A percentile compares a stretch with the other conserved stretches of the same genome.
Evolutionary conservation across 2,888 invertebrate species (phyloP).

Genomic region (Yponomeuta plumbellus): DNA sequence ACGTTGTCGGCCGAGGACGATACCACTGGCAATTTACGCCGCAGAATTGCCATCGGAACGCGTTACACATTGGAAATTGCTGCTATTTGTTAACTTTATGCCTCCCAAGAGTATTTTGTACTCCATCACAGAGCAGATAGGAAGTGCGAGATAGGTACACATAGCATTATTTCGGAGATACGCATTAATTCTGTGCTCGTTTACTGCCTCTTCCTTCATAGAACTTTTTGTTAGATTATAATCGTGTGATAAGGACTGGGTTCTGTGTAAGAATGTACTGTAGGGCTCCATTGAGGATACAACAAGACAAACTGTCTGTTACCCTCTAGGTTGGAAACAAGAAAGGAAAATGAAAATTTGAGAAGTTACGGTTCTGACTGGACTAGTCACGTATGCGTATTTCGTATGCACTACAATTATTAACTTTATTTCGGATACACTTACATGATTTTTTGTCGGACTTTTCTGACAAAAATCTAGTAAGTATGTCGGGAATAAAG

Average conservation of each 20-base stretch:
- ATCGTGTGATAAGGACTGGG: not conserved
- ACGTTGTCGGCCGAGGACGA: not conserved
- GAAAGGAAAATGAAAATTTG: not conserved
- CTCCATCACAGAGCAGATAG: conserved; percentile 22
- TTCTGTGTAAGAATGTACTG: not conserved
- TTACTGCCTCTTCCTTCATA: conserved; percentile 1
- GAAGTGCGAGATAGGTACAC: conserved; percentile 3
- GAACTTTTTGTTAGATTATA: not conserved
- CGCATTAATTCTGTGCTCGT: not conserved
- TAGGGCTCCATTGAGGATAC: not conserved
- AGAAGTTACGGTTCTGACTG: not conserved
- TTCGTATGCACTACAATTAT: too few relatives aligned
- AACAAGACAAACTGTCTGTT: not conserved
- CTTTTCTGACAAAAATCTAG: too few relatives aligned
- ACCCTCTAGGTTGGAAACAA: not conserved
- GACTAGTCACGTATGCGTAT: too few relatives aligned
- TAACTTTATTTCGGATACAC: too few relatives aligned
- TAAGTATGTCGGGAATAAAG: too few relatives aligned
- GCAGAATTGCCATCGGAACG: conserved; percentile 51
- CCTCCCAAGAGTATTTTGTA: conserved; percentile 39
- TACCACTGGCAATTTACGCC: conserved; percentile 7
- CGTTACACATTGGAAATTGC: conserved; percentile 54
- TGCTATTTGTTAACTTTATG: conserved; percentile 55
- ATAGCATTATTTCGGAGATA: conserved; percentile 2
- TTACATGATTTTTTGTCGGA: too few relatives aligned